Base-by-base conservation (phyloP, 2,888 invertebrate genomes). In the Drosophila pseudotakahashii region DNA sequence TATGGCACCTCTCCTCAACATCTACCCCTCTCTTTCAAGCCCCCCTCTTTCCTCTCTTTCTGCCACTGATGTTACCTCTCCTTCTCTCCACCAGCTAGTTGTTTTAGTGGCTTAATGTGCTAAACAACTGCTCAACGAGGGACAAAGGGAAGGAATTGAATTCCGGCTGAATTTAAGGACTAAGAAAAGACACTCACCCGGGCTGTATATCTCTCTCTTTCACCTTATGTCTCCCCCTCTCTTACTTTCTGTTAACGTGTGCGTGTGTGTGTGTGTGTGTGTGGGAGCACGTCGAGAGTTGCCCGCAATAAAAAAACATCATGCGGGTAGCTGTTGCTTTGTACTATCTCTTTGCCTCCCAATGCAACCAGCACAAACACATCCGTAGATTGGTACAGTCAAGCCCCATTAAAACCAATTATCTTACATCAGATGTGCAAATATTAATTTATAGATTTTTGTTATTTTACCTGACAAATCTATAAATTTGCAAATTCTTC, bases 31-130 rank as follows among this genome's bases (percentile, higher is more conserved):
- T 26, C 34, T 39, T 3, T 39, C 42, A 26, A 13, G 19, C 9
- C 41, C n/a, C 36, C 10, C 1, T 7, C 30, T 2, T 1, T 23
- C 11, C 2, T 39, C 47, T 32, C 30, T 16, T 47, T 37, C 23
- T 32, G 13, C 16, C 37, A 13, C 41, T 7, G 1, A 26, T 9
- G 11, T 44, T 16, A 9, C 39, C 23, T n/a, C 16, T 30, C 50
- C 10, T 16, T 14, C 10, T 34, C 52, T 23, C 39, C 44, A 23
- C 34, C 71, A 58, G 32, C 48, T 75, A 73, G 84, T 81, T 79
- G 73, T 72, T 71, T 76, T 76, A 81, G 84, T 83, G 76, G 81
- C 84, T 81, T 81, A 84, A 84, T 81, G 81, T 72, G 77, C 79
- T 76, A 76, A 81, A 81, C 77, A 81, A 83, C 81, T 81, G 81